phyloP scores from a whole-genome alignment of 2,888 invertebrate genomes.

The Drosophila silvestris region DNA sequence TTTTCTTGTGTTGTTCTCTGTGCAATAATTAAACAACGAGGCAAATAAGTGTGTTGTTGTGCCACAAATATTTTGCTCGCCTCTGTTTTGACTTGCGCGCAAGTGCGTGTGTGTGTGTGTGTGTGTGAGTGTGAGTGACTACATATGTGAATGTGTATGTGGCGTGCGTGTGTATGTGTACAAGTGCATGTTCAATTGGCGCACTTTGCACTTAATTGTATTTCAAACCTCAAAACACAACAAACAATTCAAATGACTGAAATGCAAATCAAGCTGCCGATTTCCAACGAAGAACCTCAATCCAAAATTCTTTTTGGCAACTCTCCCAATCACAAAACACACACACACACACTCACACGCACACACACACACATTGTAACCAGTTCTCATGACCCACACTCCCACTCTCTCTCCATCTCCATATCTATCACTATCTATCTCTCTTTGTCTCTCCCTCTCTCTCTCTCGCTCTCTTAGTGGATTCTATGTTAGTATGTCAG shows the following conservation, averaged over 20 bases:
- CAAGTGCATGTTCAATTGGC: conserved; percentile 5
- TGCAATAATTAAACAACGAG: conserved; percentile 11
- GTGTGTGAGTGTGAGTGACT: background rate
- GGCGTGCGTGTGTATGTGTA: background rate
- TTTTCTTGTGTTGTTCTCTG: conserved; percentile 7
- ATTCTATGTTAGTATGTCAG: conserved; percentile 68
- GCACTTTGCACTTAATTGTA: conserved; percentile 43
- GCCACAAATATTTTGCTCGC: conserved; percentile 43
- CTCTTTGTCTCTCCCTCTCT: background rate
- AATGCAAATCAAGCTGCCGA: conserved; percentile 56
- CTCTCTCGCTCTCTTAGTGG: background rate
- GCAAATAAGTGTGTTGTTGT: conserved; percentile 2
- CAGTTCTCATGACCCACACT: conserved; percentile 4
- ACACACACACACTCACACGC: background rate
- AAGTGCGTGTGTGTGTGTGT: conserved; percentile 22
- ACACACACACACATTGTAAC: background rate
- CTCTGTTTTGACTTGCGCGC: conserved; percentile 52
- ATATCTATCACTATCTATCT: background rate
- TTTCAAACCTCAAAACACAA: conserved; percentile 35
- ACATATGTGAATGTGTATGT: background rate
- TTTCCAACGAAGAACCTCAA: conserved; percentile 15
- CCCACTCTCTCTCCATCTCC: background rate
- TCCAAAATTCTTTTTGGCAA: conserved; percentile 39
- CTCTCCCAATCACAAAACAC: conserved; percentile 3
- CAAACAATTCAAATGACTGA: conserved; percentile 32